Evolutionary conservation across 2,113 vertebrate genomes (phyloP).

Genomic region (Ochotona curzoniae): DNA sequence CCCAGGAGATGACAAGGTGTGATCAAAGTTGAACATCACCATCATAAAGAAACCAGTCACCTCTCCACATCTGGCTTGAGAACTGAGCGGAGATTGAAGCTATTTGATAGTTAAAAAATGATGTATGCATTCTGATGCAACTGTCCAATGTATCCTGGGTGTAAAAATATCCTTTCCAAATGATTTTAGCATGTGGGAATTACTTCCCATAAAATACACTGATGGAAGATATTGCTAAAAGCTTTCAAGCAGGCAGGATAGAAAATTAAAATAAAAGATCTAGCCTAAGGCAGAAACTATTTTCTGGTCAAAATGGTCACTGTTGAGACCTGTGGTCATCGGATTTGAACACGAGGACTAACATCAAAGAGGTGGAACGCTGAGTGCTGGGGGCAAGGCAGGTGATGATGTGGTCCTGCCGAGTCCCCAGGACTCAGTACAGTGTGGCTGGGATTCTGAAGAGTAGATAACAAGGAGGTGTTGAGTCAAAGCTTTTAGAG

Average conservation of each 20-base stretch:
- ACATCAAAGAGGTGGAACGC: neutral
- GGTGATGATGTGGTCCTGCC: neutral
- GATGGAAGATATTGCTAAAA: neutral
- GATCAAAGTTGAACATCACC: neutral
- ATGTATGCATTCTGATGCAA: neutral
- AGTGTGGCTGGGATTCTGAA: neutral
- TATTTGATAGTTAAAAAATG: neutral
- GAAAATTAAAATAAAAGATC: neutral
- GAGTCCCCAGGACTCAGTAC: neutral
- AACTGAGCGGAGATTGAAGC: neutral
- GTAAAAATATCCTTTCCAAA: neutral
- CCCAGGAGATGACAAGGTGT: neutral
- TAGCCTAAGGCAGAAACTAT: neutral
- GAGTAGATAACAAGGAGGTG: neutral
- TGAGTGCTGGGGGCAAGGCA: too few species aligned
- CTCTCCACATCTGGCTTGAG: neutral
- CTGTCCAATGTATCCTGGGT: constrained; percentile 6
- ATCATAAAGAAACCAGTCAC: neutral
- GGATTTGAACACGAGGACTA: neutral
- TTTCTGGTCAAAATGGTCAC: neutral
- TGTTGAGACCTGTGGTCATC: neutral
- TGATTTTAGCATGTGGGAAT: neutral
- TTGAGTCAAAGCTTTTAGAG: neutral
- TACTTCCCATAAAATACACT: neutral
- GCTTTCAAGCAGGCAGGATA: neutral